phyloP scores from a whole-genome alignment of 1,140 invertebrate genomes.

The Cyclina sinensis region DNA sequence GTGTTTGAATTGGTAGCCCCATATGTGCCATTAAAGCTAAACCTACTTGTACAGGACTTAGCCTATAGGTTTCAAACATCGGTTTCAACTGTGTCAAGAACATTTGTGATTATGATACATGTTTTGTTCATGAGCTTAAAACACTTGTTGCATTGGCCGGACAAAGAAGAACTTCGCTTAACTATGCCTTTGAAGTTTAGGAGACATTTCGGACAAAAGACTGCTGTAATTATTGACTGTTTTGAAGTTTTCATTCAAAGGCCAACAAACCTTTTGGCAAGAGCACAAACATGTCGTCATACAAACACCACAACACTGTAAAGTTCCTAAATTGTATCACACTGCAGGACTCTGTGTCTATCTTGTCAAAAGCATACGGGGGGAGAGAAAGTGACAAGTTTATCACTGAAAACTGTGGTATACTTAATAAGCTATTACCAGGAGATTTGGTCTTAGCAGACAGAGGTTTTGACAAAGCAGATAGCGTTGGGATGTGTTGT shows the following conservation, averaged over 20 bases:
- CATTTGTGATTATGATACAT: conserved; percentile 42
- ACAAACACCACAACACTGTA: conserved; percentile 36
- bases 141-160: conserved; percentile 33
- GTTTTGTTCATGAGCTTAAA: conserved; percentile 37
- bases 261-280: conserved; percentile 62
- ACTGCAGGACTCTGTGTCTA: conserved; percentile 11
- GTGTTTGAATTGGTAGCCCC: neutral
- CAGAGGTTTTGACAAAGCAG: no score
- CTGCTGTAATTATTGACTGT: conserved; percentile 71
- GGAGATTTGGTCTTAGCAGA: conserved; percentile 66
- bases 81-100: conserved; percentile 40
- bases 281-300: conserved; percentile 49
- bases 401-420: conserved; percentile 56
- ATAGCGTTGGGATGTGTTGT: no score
- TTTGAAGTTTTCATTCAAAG: conserved; percentile 72
- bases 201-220: conserved; percentile 31
- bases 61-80: conserved; percentile 42
- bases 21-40: conserved; percentile 18
- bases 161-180: conserved; percentile 18
- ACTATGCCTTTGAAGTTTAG: conserved; percentile 46
- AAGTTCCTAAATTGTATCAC: conserved; percentile 54
- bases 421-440: conserved; percentile 42
- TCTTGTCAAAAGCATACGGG: conserved; percentile 55
- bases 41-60: conserved; percentile 25
- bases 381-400: conserved; percentile 66